Evolutionary conservation across 2,113 vertebrate genomes (phyloP), one percentile per base, ranked within the genome.

Genomic region (Cephalopholis sonnerati): DNA sequence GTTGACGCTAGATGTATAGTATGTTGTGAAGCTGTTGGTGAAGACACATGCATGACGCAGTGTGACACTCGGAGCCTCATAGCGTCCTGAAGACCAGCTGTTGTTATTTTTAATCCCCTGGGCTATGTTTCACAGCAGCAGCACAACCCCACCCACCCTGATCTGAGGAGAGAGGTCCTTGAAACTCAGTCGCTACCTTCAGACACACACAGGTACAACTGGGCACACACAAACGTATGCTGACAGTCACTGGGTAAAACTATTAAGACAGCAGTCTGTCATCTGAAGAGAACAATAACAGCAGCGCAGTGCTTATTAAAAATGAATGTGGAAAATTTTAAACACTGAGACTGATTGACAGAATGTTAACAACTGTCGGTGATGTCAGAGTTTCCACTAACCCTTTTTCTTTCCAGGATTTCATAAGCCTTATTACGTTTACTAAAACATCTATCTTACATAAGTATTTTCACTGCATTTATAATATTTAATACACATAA

Each of bases 81-180:
- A 93, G 91, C 83, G 88, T 91, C 93, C 92, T 87, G 89, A 85
- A 89, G 91, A 91, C 93, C 95, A 95, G 94, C 95, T 95, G 95
- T 90, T 96, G 93, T 95, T 96, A 95, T 95, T 96, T 96, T 95
- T 96, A 96, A 95, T 94, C 92, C 92, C 90, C 82, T 78, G 88
- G 88, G 90, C 88, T 85, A 85, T 70, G 92, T 94, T 93, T 91
- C 92, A 93, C 87, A 91, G 91, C 80, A 91, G 87, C 87, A 69
- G 82, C 48, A 27, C 77, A 80, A 76, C 83, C 77, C 77, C 87
- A 71, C 69, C 82, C 90, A 81, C 70, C 78, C 82, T 46, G 29
- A 81, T 51, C 64, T 67, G 2, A 70, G 71, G 78, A 83, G 73
- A 80, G 57, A 83, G 72, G 79, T 62, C 74, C 74, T 75, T 61